A percentile compares a stretch with the other conserved stretches of the same genome.
phyloP scores from a whole-genome alignment of 2,797 vertebrate species.

The Onychomys arenicola region DNA sequence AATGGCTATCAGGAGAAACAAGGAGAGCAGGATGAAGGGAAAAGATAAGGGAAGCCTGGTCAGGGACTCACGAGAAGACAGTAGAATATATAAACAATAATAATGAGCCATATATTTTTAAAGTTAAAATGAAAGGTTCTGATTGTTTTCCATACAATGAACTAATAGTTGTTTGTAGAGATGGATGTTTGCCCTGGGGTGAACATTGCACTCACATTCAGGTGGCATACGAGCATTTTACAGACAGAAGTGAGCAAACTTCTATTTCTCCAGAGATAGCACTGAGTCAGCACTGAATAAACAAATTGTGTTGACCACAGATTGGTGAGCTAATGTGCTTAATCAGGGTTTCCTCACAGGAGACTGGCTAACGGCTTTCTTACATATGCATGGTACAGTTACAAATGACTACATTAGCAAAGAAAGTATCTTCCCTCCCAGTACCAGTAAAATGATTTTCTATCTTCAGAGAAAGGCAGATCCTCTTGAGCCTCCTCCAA shows the following conservation, averaged over 20 bases:
- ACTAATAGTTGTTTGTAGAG: too few species aligned
- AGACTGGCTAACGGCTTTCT: too few species aligned
- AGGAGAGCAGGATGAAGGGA: background rate
- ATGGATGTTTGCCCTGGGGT: background rate
- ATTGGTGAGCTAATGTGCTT: background rate
- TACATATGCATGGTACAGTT: background rate
- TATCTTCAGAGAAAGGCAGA: background rate
- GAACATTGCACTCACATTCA: too few species aligned
- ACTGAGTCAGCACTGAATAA: background rate
- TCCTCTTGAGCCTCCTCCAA: background rate
- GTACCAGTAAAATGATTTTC: background rate
- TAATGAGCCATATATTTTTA: background rate
- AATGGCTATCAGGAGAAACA: background rate
- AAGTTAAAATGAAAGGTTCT: background rate
- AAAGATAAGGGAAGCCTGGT: background rate
- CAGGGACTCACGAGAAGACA: background rate
- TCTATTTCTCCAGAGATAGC: background rate
- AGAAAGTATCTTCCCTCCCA: background rate
- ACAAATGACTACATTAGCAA: background rate
- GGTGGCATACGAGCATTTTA: background rate
- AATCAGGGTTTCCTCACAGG: background rate
- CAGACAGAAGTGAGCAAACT: background rate
- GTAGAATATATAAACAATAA: background rate
- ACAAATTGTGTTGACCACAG: too few species aligned
- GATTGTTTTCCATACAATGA: background rate